Base-by-base conservation (phyloP, 1,140 invertebrate species). In the Bombus polaris region DNA sequence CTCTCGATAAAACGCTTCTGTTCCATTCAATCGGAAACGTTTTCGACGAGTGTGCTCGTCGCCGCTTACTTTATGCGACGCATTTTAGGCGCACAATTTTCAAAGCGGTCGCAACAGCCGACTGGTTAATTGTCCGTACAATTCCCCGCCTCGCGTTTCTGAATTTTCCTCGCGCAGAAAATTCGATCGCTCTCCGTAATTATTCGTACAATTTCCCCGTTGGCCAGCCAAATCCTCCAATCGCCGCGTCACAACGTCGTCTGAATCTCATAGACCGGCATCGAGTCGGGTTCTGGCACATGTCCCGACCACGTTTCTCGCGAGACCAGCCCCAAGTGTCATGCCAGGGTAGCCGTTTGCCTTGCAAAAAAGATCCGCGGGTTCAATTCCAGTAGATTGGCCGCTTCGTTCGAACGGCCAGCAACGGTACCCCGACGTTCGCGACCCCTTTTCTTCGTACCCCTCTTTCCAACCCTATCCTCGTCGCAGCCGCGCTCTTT, bases 351-450 rank as follows among this genome's bases (percentile, higher is more conserved):
- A 39, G 71, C 65, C 47, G 62, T 42, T 28, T 62, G 44, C 37
- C 8, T 10, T 6, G 39, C 28, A 2, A 53, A 13, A 42, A 76
- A 53, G 44, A 62, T 77, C 66, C 18, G 37, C 39, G 35, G 28
- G n/a, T n/a, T 72, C 70, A 39, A 83, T 74, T 47, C 28, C 62
- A 3, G 35, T 84, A 84, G 70, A 85, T 85, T 73, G 83, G 77
- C 39, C 70, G 57, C 76, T 85, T 81, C 80, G 68, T 66, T 85
- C 77, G 77, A 81, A 73, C 76, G 53, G 22, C 66, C 77, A 53
- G 47, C 68, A 81, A 85, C 77, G 65, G 83, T 80, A 53, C 42
- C 32, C 68, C 28, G 22, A 22, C 28, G 22, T 42, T 37, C 39
- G 18, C 57, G 5, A 13, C 25, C 47, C n/a, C 47, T 65, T 47